These are phyloP conservation scores for Ischnus inquisitorius DNA, from an alignment of 2,888 invertebrate species.

Conservation along the genomic window DNA sequence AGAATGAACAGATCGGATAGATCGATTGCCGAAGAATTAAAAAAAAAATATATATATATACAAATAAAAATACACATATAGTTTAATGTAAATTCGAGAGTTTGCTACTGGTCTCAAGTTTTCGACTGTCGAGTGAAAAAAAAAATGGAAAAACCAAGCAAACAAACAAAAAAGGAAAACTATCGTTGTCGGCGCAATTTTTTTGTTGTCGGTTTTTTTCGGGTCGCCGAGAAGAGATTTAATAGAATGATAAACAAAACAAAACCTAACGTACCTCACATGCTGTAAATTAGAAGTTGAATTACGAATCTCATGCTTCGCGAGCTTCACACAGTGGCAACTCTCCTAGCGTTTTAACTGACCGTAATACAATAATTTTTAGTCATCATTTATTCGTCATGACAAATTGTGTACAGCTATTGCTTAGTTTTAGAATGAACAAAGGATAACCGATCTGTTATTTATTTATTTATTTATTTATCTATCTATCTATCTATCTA, in stretches of 20 bases:
- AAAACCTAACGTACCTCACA: slow-evolving; percentile 20
- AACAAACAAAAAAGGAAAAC: neutral
- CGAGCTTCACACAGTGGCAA: neutral
- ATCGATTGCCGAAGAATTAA: neutral
- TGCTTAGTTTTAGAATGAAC: slow-evolving; percentile 13
- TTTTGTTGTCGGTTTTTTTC: neutral
- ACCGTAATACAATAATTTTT: neutral
- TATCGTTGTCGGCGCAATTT: neutral
- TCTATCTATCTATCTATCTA: neutral
- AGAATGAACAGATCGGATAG: neutral
- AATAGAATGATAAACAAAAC: neutral
- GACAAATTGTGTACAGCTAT: slow-evolving; percentile 18
- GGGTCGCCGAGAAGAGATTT: neutral
- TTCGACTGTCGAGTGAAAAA: neutral
- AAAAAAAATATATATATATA: neutral
- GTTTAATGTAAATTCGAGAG: slow-evolving; percentile 1
- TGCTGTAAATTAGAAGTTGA: neutral
- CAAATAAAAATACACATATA: slow-evolving; percentile 12
- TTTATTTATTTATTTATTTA: slow-evolving; percentile 37
- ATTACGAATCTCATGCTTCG: neutral
- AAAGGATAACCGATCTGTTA: neutral
- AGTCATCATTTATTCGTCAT: slow-evolving; percentile 10
- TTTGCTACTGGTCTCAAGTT: slow-evolving; percentile 25
- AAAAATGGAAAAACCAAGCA: neutral
- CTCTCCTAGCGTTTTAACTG: neutral